These are phyloP conservation scores for Entomobrya proxima DNA, from an alignment of 2,888 invertebrate species.

Conservation along the genomic window DNA sequence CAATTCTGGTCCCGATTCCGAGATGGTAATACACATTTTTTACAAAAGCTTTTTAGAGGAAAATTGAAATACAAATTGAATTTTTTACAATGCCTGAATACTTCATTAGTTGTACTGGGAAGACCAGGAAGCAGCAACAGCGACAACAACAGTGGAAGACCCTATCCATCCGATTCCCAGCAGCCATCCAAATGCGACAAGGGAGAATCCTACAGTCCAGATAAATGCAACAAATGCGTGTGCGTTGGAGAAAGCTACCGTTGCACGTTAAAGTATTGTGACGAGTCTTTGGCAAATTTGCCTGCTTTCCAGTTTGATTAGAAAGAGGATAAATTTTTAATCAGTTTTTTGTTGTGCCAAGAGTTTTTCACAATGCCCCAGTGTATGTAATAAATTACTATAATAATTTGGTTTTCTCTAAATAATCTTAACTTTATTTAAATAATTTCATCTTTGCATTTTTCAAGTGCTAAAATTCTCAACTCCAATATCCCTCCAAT, in stretches of 20 bases:
- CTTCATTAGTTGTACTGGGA: neutral
- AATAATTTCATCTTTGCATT: neutral
- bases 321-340: neutral
- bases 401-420: no score
- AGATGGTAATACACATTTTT: neutral
- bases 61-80: neutral
- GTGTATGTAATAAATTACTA: no score
- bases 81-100: neutral
- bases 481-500: neutral
- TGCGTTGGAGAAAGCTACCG: conserved; percentile 14
- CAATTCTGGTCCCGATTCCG: neutral
- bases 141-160: neutral
- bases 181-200: conserved; percentile 12
- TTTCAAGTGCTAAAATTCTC: neutral
- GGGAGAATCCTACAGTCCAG: conserved; percentile 38
- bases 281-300: neutral
- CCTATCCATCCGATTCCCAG: neutral
- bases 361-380: no score
- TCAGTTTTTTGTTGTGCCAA: neutral
- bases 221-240: conserved; percentile 22
- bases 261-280: conserved; percentile 33
- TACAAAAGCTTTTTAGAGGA: neutral
- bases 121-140: neutral
- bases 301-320: conserved; percentile 5
- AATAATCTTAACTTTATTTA: neutral